Base-by-base conservation (phyloP, 2,888 invertebrate species). In the Caenorhabditis imperialis region DNA sequence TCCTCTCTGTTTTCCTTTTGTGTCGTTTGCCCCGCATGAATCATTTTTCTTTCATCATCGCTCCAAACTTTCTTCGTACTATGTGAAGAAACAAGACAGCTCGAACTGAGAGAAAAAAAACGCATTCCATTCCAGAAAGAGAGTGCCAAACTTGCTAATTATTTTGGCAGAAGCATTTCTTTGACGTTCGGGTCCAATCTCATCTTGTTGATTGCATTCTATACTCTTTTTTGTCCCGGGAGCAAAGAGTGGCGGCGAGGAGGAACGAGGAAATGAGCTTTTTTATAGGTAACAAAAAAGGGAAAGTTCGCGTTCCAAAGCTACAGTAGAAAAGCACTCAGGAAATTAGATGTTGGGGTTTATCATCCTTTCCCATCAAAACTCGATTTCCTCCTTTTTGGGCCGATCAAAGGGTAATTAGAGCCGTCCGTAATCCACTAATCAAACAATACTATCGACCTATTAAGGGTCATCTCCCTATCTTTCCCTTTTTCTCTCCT, bases 121-220 rank as follows among this genome's bases (percentile, higher is more conserved):
- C 38, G 18, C 54, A 48, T 47, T 55, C 48, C 38, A 51, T 14
- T 38, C 42, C 30, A 37, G 30, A 65, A 22, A 54, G n/a, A 54
- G 33, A 23, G 35, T n/a, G 30, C 6, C 30, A 30, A 67, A 67
- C 67, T 67, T 18, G 67, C 57, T 67, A 57, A 67, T 67, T 67
- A 57, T 67, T 67, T 57, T 67, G 55, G 38, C 20, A 44, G 57
- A 61, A 42, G 16, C 48, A 33, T 37, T 37, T 50, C 40, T 50
- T 42, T 37, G 50, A 27, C 27, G 18, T 5, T 20, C 20, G 38
- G 37, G 18, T 22, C 55, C 65, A 65, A 65, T 65, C 55, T 65
- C 67, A 67, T 67, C 51, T 67, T 51, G 57, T 67, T 67, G 67
- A 67, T 67, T 67, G 67, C 57, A 67, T 67, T 38, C 44, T 51